phyloP scores from a whole-genome alignment of 2,888 invertebrate species.

The Thalpophila matura region DNA sequence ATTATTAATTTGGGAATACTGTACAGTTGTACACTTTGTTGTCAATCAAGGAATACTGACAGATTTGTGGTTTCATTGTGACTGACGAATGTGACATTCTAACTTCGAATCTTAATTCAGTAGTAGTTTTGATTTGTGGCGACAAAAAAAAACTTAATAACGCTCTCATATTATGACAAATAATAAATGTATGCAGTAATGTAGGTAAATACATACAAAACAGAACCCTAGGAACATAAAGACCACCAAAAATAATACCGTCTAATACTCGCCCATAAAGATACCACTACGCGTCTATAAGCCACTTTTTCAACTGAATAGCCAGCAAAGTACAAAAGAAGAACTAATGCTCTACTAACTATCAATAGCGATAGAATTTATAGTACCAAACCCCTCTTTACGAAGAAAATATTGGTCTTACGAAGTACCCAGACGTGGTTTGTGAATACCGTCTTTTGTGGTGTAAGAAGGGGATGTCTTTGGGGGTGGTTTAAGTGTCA shows the following conservation, averaged over 20 bases:
- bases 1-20: too few relatives aligned
- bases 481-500: constrained; percentile 53
- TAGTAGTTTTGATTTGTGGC: too few relatives aligned
- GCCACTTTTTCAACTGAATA: constrained; percentile 85
- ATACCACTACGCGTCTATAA: constrained; percentile 67
- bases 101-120: too few relatives aligned
- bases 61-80: background rate
- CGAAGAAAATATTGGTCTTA: constrained; percentile 89
- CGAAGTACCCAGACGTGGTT: constrained; percentile 88
- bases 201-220: too few relatives aligned
- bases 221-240: background rate
- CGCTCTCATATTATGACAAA: too few relatives aligned
- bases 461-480: constrained; percentile 65
- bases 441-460: constrained; percentile 85
- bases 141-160: too few relatives aligned
- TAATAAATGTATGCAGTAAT: too few relatives aligned
- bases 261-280: constrained; percentile 68
- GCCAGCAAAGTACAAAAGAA: constrained; percentile 82
- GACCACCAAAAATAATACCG: constrained; percentile 38
- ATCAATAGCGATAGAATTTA: constrained; percentile 89
- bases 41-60: constrained; percentile 2
- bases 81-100: too few relatives aligned
- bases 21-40: constrained; percentile 11
- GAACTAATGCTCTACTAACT: constrained; percentile 88
- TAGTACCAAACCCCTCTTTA: constrained; percentile 83